Evolutionary conservation across 2,797 vertebrate genomes (phyloP), one percentile per base, ranked within the genome.

Genomic region (Crypturellus tataupa): DNA sequence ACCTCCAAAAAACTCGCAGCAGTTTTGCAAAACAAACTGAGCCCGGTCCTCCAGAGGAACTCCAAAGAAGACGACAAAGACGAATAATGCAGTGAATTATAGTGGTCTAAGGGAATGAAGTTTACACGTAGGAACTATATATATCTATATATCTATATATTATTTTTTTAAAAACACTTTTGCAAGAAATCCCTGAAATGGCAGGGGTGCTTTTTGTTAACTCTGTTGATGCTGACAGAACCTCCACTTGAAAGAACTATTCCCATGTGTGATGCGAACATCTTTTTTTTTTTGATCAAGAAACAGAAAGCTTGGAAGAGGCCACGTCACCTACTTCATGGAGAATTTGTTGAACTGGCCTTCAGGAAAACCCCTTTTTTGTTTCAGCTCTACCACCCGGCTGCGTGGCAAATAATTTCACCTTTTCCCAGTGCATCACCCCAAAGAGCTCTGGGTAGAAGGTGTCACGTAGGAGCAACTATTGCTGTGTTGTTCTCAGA

Each of bases 1-100:
- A 98, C 98, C 39, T 98, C 98, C 29, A 98, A 98, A 97, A 98
- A 98, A 95, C 95, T 98, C 2, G 97, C 97, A 2, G 97, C 98
- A 0, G 97, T 98, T 60, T 93, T 98, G 87, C 98, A 98, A 88
- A 98, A 89, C 93, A 98, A 98, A 97, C 97, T 98, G 70, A 95
- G 90, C 4, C 94, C 98, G 12, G 63, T 97, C 15, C 93, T 94
- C 35, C 97, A 97, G 92, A 97, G 89, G 80, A 93, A 77, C 44
- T 73, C 95, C 77, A 93, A 73, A 92, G 94, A 94, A 23, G 96
- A 95, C 0, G 64, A 94, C 80, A 97, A 97, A 47, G 97, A 98
- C 2, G 94, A 98, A 63, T 97, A 89, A 97, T 5, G 3, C 2
- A 0, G 25, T n/a, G 56, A 51, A 91, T 39, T 37, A 3, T 25